Evolutionary conservation across 2,113 vertebrate species (phyloP).

Genomic region (Alethe castanea): DNA sequence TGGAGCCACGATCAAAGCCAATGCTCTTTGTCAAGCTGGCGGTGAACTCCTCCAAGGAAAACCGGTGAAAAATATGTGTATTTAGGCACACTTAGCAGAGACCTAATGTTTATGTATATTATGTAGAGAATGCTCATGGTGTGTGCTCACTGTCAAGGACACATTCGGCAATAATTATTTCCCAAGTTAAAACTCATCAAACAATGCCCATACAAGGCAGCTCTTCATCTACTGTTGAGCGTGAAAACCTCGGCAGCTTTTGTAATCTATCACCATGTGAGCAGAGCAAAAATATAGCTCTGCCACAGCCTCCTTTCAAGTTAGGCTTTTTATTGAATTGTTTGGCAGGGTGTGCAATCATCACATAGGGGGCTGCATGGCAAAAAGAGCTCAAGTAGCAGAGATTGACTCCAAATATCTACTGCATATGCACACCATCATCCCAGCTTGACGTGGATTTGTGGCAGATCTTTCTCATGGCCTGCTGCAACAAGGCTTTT

Average conservation of each 20-base stretch:
- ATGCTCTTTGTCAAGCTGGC: rapidly evolving
- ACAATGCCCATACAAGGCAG: constrained; percentile 37
- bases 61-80: rapidly evolving
- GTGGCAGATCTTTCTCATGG: neutral
- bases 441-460: neutral
- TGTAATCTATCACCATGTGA: constrained; percentile 33
- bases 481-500: neutral
- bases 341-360: neutral
- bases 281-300: constrained; percentile 2
- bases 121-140: neutral
- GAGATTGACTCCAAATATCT: neutral
- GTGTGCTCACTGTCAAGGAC: neutral
- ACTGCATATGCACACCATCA: neutral
- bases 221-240: constrained; percentile 1
- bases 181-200: constrained; percentile 32
- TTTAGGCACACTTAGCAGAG: neutral
- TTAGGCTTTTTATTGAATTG: neutral
- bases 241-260: neutral
- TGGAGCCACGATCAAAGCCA: neutral
- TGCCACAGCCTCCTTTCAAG: constrained; percentile 36
- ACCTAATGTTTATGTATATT: neutral
- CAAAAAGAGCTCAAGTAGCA: constrained; percentile 17
- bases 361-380: neutral
- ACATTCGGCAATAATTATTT: constrained; percentile 7
- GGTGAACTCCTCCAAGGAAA: neutral